These are phyloP conservation scores for Gallinago nigripennis DNA, from an alignment of 2,797 vertebrate species.

Conservation along the genomic window DNA sequence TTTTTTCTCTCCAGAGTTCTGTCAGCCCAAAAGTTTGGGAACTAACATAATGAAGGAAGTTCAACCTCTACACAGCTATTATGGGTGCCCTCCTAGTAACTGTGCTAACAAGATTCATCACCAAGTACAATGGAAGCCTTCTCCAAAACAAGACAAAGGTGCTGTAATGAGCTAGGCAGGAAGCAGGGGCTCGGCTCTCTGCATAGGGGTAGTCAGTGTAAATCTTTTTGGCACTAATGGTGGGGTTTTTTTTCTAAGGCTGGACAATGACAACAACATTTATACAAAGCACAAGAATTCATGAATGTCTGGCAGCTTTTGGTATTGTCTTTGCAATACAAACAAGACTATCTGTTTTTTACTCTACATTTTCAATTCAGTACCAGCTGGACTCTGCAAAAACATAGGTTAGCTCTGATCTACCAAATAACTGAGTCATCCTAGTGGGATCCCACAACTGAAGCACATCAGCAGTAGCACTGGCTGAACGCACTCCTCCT, in stretches of 20 bases:
- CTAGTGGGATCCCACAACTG: background rate
- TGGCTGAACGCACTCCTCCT: background rate
- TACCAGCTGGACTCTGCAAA: slow-evolving; percentile 41
- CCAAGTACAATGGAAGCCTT: slow-evolving; percentile 33
- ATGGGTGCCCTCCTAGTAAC: background rate
- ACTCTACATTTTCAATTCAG: slow-evolving; percentile 22
- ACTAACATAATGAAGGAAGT: slow-evolving; percentile 11
- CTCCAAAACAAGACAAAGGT: slow-evolving; percentile 47
- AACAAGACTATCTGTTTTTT: slow-evolving; percentile 33
- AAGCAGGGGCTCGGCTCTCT: background rate
- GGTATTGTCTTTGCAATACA: slow-evolving; percentile 6
- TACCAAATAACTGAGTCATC: background rate
- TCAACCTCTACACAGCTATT: background rate
- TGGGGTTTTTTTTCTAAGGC: background rate
- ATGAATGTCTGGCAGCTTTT: slow-evolving; percentile 33
- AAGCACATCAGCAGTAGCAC: background rate
- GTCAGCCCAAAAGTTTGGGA: background rate
- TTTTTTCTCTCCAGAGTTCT: background rate
- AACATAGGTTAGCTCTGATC: background rate
- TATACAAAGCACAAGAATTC: slow-evolving; percentile 28
- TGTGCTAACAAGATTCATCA: slow-evolving; percentile 36
- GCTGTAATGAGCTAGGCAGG: slow-evolving; percentile 46
- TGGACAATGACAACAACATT: slow-evolving; percentile 43
- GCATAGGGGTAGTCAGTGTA: background rate
- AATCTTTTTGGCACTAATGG: slow-evolving; percentile 43